Conservation (phyloP, 2,113 vertebrate species). For the Cavia aperea region DNA sequence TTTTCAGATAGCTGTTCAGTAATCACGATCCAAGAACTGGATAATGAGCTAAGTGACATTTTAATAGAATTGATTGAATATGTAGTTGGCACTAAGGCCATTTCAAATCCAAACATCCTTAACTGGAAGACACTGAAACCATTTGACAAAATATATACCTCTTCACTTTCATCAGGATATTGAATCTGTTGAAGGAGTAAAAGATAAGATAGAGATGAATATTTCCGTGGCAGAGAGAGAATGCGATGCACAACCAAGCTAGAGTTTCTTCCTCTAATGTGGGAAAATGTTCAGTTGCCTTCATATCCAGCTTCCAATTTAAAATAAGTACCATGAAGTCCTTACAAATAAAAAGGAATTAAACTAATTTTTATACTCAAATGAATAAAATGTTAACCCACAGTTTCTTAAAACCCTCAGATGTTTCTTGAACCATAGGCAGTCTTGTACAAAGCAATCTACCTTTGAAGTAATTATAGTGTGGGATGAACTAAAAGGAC, state of each 20-base stretch:
- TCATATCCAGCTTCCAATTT: neutral
- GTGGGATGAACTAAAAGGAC: neutral
- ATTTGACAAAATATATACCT: neutral
- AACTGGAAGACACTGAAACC: neutral
- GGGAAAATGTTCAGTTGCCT: neutral
- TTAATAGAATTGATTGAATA: neutral
- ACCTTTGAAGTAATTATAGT: neutral
- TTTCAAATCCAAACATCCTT: neutral
- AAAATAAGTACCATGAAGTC: neutral
- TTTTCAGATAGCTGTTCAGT: neutral
- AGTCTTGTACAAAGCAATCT: neutral
- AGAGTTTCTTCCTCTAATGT: neutral
- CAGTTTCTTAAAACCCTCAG: neutral
- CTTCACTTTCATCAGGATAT: neutral
- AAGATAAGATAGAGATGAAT: neutral
- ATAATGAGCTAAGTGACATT: neutral
- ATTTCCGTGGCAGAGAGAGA: neutral
- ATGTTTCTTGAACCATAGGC: neutral
- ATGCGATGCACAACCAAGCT: neutral
- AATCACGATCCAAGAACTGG: constrained; percentile 19
- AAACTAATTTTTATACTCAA: neutral
- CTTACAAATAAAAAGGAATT: neutral
- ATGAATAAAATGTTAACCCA: neutral
- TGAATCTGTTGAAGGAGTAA: neutral
- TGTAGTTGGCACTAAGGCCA: neutral